Conservation (phyloP, 2,888 invertebrate species). For the Callyntrura guangdongensis region DNA sequence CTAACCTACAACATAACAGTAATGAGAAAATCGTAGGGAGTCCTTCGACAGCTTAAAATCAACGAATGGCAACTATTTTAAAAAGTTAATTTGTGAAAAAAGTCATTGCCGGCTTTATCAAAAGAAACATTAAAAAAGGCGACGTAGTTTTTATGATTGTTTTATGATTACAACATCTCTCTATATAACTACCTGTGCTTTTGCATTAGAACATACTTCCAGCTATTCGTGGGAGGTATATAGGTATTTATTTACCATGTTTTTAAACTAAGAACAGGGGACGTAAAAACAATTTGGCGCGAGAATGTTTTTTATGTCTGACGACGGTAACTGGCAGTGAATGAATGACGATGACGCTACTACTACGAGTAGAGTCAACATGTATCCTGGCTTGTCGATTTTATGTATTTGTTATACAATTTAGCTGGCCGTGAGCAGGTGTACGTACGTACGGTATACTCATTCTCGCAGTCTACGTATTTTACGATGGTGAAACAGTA, state of each 20-base stretch:
- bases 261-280: neutral
- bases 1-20: too few relatives aligned
- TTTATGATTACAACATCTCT: too few relatives aligned
- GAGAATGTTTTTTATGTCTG: conserved; percentile 11
- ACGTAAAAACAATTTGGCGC: conserved; percentile 15
- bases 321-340: neutral
- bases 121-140: neutral
- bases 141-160: neutral
- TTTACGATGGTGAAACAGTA: too few relatives aligned
- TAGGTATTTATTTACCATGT: neutral
- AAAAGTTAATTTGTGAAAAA: neutral
- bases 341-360: neutral
- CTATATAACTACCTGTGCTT: too few relatives aligned
- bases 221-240: conserved; percentile 39
- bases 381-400: neutral
- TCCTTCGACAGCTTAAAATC: too few relatives aligned
- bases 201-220: neutral
- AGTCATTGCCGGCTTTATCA: neutral
- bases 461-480: neutral
- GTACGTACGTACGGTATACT: conserved; percentile 20
- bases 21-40: too few relatives aligned
- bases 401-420: neutral
- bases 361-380: neutral
- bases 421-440: conserved; percentile 18
- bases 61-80: neutral